Evolutionary conservation across 2,797 vertebrate genomes (phyloP).

Genomic region (Melanotaenia boesemani): DNA sequence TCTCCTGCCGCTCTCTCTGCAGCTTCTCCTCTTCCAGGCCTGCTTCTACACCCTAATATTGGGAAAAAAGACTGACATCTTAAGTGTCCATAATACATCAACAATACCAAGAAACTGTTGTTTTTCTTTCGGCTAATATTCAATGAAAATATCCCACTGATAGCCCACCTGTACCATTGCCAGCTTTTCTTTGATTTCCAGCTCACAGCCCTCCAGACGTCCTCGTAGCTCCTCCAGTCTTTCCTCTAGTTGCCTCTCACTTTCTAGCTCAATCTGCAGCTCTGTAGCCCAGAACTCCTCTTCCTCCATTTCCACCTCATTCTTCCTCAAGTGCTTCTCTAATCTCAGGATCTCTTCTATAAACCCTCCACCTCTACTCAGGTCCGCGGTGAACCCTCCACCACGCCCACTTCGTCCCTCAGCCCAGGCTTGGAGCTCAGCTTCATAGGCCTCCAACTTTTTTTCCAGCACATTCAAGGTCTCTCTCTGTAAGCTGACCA

Average conservation of each 20-base stretch:
- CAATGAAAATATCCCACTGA: conserved; percentile 24
- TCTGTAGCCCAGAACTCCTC: conserved; percentile 99
- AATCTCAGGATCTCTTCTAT: conserved; percentile 91
- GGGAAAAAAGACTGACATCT: neutral
- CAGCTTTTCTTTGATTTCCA: conserved; percentile 88
- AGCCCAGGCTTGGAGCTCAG: conserved; percentile 88
- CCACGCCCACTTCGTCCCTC: conserved; percentile 75
- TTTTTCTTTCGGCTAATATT: neutral
- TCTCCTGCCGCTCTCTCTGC: conserved; percentile 90
- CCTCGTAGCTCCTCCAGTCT: conserved; percentile 91
- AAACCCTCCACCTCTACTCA: conserved; percentile 70
- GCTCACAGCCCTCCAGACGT: conserved; percentile 88
- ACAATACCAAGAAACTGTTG: neutral
- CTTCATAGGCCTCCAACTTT: conserved; percentile 89
- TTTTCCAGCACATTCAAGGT: conserved; percentile 90
- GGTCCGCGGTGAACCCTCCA: conserved; percentile 62
- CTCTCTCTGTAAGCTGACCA: conserved; percentile 92
- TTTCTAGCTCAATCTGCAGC: conserved; percentile 95
- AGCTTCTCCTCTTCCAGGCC: conserved; percentile 92
- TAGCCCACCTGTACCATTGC: conserved; percentile 80
- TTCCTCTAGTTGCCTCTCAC: conserved; percentile 95
- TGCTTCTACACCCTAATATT: conserved; percentile 87
- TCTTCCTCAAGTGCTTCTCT: conserved; percentile 93
- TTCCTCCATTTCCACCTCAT: conserved; percentile 95
- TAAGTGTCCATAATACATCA: neutral